phyloP scores from a whole-genome alignment of 2,888 invertebrate genomes.

The Hanleya hanleyi region DNA sequence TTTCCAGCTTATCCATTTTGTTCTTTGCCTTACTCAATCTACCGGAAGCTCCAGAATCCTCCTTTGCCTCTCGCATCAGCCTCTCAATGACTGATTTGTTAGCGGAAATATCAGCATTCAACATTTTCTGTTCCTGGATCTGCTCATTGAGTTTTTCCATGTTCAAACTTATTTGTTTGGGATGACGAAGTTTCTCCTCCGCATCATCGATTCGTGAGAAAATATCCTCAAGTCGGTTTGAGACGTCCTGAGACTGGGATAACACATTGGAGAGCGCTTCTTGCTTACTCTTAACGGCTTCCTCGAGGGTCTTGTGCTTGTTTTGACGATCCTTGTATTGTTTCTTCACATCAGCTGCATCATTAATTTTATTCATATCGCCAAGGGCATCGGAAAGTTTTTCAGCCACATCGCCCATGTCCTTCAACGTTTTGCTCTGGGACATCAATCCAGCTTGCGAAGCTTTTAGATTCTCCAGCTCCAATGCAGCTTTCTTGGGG shows the following conservation, averaged over 20 bases:
- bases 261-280: slow-evolving; percentile 59
- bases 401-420: slow-evolving; percentile 79
- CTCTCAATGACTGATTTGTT: slow-evolving; percentile 60
- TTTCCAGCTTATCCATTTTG: slow-evolving; percentile 51
- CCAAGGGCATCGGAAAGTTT: slow-evolving; percentile 87
- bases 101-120: slow-evolving; percentile 62
- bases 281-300: slow-evolving; percentile 57
- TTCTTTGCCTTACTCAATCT: slow-evolving; percentile 43
- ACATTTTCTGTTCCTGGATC: slow-evolving; percentile 86
- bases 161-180: slow-evolving; percentile 85
- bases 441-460: slow-evolving; percentile 66
- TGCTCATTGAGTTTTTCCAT: slow-evolving; percentile 91
- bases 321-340: slow-evolving; percentile 36
- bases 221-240: slow-evolving; percentile 61
- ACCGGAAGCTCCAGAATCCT: slow-evolving; percentile 45
- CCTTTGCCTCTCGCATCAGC: slow-evolving; percentile 48
- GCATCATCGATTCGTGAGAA: slow-evolving; percentile 58
- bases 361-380: slow-evolving; percentile 75
- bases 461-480: slow-evolving; percentile 54
- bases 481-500: slow-evolving; percentile 48
- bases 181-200: slow-evolving; percentile 51
- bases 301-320: slow-evolving; percentile 56
- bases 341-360: slow-evolving; percentile 50
- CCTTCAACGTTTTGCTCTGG: slow-evolving; percentile 64
- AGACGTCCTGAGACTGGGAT: slow-evolving; percentile 64